Evolutionary conservation across 2,888 invertebrate species (phyloP), one percentile per base, ranked within the genome.

Genomic region (Metalampra italica): DNA sequence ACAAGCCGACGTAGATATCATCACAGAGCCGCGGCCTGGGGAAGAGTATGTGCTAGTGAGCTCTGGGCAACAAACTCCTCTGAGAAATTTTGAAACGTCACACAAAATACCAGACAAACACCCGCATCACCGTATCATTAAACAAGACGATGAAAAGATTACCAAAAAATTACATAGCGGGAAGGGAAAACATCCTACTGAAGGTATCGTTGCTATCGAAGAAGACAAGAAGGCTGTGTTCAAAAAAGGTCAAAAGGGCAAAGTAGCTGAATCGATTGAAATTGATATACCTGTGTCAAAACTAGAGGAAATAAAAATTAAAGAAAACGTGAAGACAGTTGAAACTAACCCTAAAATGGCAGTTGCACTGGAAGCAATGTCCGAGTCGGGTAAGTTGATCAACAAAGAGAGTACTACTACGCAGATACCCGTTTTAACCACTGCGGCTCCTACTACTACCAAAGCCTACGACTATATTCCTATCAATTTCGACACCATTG

Each of bases 31-130:
- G 11, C 85, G 91, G 59, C 92, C 92, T 13, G 93, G 92, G 22
- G 91, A 93, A 64, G 92, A 93, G 71, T 93, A 92, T 72, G 93
- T 93, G 40, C 87, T 91, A 62, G 91, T 93, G 49, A 92, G 92
- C 61, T 86, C 90, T 12, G 90, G 88, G 14, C 85, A 87, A 55
- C 87, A 89, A 59, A 88, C 87, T 22, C 82, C 88, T 1, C 49
- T 90, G 29, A 78, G 82, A 62, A 79, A 78, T 62, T 94, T 94
- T 64, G 94, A 94, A 78, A 93, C 94, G 1, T 90, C 94, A 1
- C 95, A 95, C 71, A 95, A 94, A 79, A 90, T 93, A 57, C 93
- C 92, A 0, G 90, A 88, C 12, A 85, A 87, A 62, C 81, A 88
- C 54, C 83, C 88, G 1, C 57, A 77, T 49, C 80, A 87, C 43